These are phyloP conservation scores for Agelaius phoeniceus DNA, from an alignment of 2,113 vertebrate species.

Conservation along the genomic window DNA sequence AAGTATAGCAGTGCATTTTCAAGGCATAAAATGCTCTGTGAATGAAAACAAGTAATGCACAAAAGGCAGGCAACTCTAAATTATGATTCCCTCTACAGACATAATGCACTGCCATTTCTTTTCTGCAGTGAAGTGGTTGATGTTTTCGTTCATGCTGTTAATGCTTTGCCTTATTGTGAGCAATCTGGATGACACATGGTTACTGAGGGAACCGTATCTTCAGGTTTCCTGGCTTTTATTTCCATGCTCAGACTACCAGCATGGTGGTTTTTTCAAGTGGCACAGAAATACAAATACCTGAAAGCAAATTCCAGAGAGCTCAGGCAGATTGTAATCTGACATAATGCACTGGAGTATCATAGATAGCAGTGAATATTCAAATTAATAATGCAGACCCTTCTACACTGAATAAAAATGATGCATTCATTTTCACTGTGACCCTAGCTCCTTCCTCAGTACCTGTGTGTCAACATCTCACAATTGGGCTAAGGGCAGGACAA, in stretches of 20 bases:
- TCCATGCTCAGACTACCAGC: background rate
- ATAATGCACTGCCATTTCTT: background rate
- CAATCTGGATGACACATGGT: background rate
- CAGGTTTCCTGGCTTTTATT: background rate
- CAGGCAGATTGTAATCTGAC: background rate
- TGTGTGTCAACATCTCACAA: background rate
- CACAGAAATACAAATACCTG: background rate
- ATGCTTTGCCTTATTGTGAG: background rate
- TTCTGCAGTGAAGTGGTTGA: background rate
- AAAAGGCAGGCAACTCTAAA: background rate
- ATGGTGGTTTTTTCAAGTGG: background rate
- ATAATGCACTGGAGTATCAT: background rate
- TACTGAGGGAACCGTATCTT: background rate
- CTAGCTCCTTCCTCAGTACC: background rate
- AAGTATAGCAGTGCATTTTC: background rate
- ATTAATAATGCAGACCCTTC: background rate
- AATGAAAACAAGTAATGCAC: background rate
- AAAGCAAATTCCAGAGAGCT: background rate
- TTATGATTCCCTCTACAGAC: background rate
- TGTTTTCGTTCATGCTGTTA: background rate
- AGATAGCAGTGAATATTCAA: background rate
- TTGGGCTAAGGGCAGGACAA: background rate
- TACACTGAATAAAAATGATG: background rate
- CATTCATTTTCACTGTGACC: background rate
- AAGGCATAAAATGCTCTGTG: background rate